Base-by-base conservation (phyloP, 2,888 invertebrate genomes). In the Fragum whitleyi region DNA sequence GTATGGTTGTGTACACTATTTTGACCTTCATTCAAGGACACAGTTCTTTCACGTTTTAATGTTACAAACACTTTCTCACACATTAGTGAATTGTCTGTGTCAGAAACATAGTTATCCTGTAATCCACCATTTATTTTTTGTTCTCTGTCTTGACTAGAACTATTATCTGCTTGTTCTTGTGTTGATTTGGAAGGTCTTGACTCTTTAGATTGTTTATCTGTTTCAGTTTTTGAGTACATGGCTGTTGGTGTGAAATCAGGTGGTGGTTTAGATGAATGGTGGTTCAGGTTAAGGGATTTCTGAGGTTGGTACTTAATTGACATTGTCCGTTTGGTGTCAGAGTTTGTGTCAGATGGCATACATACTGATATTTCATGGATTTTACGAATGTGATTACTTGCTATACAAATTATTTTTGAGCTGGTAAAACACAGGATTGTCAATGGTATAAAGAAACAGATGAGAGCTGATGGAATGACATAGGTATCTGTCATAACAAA, bases 391-490 rank as follows among this genome's bases (percentile, higher is more conserved):
- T 89, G 89, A 26, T 71, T 65, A 26, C 83, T 81, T 7, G 88
- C 89, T 59, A 87, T 82, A 51, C 86, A 87, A 9, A 87, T 74
- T 28, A 88, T 87, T 67, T 70, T 86, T 47, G 86, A 69, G 51
- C 86, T 85, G 14, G 88, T 87, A 71, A 87, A 89, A 29, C 86
- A 79, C 26, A 89, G 67, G n/a, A 89, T 83, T 2, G 77, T n/a
- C 39, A 89, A 82, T 19, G 89, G 88, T 51, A 86, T 59, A 42
- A 87, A 85, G 65, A 89, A 89, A 21, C 81, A 80, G 19, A 88
- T 32, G 11, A 85, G 55, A 21, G 84, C 86, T 23, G 83, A 83
- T 28, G 76, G 68, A 21, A 85, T 72, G 6, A 83, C 87, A 70
- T 84, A 88, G 5, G 74, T 47, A 47, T 88, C 84, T 19, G 81